Evolutionary conservation across 2,797 vertebrate species (phyloP).

Genomic region (Monodelphis domestica): DNA sequence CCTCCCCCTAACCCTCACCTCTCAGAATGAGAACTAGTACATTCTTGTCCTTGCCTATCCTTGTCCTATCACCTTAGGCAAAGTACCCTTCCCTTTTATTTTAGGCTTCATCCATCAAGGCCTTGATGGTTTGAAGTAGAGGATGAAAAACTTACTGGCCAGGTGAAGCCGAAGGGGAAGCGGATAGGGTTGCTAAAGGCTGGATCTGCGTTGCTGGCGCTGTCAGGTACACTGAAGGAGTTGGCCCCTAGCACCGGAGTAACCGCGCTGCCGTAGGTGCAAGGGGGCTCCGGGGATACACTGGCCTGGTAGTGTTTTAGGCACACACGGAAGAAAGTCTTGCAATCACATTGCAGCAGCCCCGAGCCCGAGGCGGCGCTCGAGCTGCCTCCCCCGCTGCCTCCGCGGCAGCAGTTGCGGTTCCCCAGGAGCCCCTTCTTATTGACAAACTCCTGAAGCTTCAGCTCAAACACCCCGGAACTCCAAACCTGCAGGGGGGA

Average conservation of each 20-base stretch:
- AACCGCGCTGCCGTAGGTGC: constrained; percentile 96
- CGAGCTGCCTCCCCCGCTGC: constrained; percentile 79
- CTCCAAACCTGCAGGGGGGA: constrained; percentile 87
- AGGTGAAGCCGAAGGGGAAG: constrained; percentile 97
- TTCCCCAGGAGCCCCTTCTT: constrained; percentile 94
- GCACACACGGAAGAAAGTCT: constrained; percentile 98
- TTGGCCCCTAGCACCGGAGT: constrained; percentile 96
- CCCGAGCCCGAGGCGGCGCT: constrained; percentile 70
- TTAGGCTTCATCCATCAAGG: not conserved
- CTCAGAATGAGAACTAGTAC: too few species aligned
- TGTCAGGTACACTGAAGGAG: constrained; percentile 96
- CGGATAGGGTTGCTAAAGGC: constrained; percentile 95
- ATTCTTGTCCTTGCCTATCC: not conserved
- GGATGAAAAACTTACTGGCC: constrained; percentile 91
- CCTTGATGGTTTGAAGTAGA: not conserved
- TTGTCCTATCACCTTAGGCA: not conserved
- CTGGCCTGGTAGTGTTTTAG: constrained; percentile 98
- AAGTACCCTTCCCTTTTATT: not conserved
- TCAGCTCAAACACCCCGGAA: constrained; percentile 97
- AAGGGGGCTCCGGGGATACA: constrained; percentile 97
- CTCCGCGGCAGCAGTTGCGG: constrained; percentile 92
- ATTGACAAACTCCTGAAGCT: constrained; percentile 97
- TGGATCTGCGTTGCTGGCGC: constrained; percentile 87
- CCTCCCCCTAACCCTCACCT: not conserved
- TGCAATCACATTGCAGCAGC: constrained; percentile 95